Base-by-base conservation (phyloP, 2,888 invertebrate species). In the Brenthis ino region DNA sequence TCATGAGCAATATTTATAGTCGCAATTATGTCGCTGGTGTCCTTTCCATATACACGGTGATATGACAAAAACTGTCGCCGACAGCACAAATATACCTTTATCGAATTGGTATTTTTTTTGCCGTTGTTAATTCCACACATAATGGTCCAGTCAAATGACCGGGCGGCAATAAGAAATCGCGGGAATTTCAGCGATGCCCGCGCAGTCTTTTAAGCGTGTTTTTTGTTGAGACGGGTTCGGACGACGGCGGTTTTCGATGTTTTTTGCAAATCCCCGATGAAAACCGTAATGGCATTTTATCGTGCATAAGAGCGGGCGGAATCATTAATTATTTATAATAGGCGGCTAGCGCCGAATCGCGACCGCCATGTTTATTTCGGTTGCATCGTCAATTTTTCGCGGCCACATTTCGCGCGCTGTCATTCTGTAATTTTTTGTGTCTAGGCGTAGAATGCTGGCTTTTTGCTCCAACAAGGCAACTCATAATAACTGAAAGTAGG, bases 321-420 rank as follows among this genome's bases (percentile, higher is more conserved):
- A 90, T 92, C 92, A 93, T 93, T 92, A 92, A 92, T 92, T 91
- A 93, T 93, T 93, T 93, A 93, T 92, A 93, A 91, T 91, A 92
- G 91, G 88, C 85, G 85, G 82, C 87, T 91, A 91, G 91, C 86
- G 86, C 87, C 85, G 84, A 89, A 87, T 83, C 85, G 85, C 82
- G 82, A 77, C 77, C 75, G 81, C 82, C 82, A 82, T 86, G 84
- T 87, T 88, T 83, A 86, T 85, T 85, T 86, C 78, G 80, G 75
- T 65, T 77, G 79, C 79, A 74, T 75, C 75, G 77, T 75, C 77
- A 74, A 75, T 83, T 82, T 85, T 85, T 82, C 78, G 76, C 73
- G 75, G 70, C 50, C 79, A 75, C 79, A 80, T 83, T 81, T 81
- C 79, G 80, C 79, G 83, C 80, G 75, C 72, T 69, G 69, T 69